Conservation (phyloP, 2,797 vertebrate species). For the Mus caroli region DNA sequence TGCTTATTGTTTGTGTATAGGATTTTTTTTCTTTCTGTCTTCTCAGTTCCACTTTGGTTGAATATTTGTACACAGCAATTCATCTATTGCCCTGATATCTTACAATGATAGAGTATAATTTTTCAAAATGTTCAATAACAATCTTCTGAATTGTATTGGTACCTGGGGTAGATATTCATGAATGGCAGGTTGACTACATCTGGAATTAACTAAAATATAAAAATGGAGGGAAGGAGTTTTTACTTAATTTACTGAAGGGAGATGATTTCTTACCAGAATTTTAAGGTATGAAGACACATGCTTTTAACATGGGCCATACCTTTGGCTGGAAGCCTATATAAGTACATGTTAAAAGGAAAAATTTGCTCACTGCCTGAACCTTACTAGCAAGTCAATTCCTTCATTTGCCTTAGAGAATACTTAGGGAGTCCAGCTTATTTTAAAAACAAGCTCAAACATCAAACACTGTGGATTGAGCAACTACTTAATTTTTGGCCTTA, state of each 20-base stretch:
- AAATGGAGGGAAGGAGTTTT: neutral
- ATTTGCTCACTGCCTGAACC: neutral
- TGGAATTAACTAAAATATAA: neutral
- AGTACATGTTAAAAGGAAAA: neutral
- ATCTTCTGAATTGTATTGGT: neutral
- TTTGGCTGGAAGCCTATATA: neutral
- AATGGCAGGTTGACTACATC: neutral
- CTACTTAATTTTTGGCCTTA: neutral
- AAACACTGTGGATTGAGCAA: neutral
- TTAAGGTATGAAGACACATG: neutral
- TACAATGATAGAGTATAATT: neutral
- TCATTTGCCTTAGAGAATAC: neutral
- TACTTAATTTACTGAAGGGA: neutral
- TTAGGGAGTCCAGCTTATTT: neutral
- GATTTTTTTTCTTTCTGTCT: neutral
- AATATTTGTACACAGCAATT: neutral
- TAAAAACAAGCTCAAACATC: neutral
- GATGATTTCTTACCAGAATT: neutral
- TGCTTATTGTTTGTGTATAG: neutral
- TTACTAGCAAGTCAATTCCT: neutral
- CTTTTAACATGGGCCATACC: neutral
- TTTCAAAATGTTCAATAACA: neutral
- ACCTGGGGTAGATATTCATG: neutral
- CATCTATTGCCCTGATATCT: neutral
- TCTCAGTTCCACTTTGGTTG: neutral